These are phyloP conservation scores for Saturnia japonica DNA, from an alignment of 2,888 invertebrate genomes.

Conservation along the genomic window DNA sequence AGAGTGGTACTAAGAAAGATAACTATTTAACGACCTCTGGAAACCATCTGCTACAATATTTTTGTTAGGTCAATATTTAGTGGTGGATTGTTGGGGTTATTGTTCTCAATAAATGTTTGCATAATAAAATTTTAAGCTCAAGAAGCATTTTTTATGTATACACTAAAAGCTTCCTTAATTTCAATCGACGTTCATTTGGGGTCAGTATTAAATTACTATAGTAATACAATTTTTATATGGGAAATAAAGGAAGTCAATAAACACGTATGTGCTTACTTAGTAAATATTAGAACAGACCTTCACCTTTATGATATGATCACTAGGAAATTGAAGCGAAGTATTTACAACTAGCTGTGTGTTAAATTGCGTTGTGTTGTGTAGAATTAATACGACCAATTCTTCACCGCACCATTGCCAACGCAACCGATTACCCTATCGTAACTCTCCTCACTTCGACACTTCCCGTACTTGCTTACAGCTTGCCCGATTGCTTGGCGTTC, in stretches of 20 bases:
- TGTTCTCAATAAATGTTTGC: background rate
- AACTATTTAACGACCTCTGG: slow-evolving; percentile 29
- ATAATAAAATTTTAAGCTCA: background rate
- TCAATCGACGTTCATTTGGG: background rate
- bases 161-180: background rate
- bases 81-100: background rate
- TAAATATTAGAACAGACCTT: slow-evolving; percentile 16
- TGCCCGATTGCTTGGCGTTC: too few relatives aligned
- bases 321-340: slow-evolving; percentile 15
- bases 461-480: too few relatives aligned
- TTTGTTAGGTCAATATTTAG: background rate
- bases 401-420: too few relatives aligned
- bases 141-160: too few relatives aligned
- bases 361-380: too few relatives aligned
- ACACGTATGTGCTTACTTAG: slow-evolving; percentile 1
- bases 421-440: too few relatives aligned
- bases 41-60: background rate
- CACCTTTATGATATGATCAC: slow-evolving; percentile 20
- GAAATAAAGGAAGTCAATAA: slow-evolving; percentile 18
- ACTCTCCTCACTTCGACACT: too few relatives aligned
- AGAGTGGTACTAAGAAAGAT: slow-evolving; percentile 26
- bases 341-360: too few relatives aligned
- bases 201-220: background rate
- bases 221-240: background rate
- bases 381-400: too few relatives aligned